Percentiles rank a stretch among this genome's conserved stretches.
Conservation (phyloP, 2,888 invertebrate species). For the Eristalis pertinax region DNA sequence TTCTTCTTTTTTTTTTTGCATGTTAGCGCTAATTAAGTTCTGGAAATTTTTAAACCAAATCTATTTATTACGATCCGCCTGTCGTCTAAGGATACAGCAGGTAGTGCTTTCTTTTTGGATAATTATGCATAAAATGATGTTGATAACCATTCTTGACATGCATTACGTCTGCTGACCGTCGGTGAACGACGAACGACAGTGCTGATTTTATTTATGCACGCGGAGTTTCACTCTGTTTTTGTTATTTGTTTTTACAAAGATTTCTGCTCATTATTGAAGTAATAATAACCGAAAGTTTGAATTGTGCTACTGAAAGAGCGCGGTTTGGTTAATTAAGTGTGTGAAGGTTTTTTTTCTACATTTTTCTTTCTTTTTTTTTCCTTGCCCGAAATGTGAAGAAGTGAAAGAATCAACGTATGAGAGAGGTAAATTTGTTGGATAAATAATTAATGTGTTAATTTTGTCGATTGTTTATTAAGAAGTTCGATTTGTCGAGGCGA, state of each 20-base stretch:
- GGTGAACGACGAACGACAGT: neutral
- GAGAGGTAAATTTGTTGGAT: neutral
- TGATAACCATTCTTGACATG: neutral
- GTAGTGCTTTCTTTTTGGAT: neutral
- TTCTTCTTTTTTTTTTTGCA: neutral
- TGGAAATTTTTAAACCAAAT: conserved; percentile 1
- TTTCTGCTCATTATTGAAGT: neutral
- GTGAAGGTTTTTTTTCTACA: neutral
- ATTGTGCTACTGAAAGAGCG: neutral
- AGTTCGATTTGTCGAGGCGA: neutral
- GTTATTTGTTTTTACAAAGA: conserved; percentile 3
- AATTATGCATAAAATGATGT: neutral
- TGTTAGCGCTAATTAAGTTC: conserved; percentile 24
- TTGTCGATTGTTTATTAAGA: neutral
- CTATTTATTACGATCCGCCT: conserved; percentile 2
- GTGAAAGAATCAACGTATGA: neutral
- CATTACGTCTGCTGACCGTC: neutral
- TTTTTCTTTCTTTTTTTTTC: neutral
- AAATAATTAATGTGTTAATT: neutral
- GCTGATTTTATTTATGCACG: neutral
- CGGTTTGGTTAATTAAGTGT: neutral
- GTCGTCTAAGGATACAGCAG: neutral
- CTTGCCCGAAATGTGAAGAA: neutral
- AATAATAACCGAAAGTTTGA: neutral
- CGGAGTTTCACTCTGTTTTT: conserved; percentile 24